These are phyloP conservation scores for Nomada fucata DNA, from an alignment of 2,888 invertebrate species.

Conservation along the genomic window DNA sequence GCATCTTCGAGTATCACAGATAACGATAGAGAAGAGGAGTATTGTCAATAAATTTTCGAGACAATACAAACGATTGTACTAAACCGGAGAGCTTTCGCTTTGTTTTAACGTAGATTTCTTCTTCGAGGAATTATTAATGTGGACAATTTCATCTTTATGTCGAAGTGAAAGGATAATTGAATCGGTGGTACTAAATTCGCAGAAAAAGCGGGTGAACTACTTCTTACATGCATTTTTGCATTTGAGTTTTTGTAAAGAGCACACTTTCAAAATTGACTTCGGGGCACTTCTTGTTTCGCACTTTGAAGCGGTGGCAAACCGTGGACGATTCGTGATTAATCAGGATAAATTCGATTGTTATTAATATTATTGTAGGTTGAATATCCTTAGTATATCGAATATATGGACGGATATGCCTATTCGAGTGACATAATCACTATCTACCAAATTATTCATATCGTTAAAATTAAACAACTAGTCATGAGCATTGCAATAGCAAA, in stretches of 20 bases:
- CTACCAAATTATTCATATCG: neutral
- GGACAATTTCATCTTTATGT: neutral
- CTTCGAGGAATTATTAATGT: neutral
- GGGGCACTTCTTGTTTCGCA: neutral
- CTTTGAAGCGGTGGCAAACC: constrained; percentile 11
- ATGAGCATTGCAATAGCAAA: neutral
- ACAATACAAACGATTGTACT: neutral
- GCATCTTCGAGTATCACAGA: neutral
- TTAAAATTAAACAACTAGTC: neutral
- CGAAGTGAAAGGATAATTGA: too few relatives aligned
- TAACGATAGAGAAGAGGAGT: constrained; percentile 3
- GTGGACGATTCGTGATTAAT: constrained; percentile 20
- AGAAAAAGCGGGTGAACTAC: too few relatives aligned
- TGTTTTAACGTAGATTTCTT: neutral
- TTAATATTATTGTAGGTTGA: too few relatives aligned
- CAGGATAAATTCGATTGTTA: constrained; percentile 5
- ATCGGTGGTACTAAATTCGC: too few relatives aligned
- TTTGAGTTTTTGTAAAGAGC: constrained; percentile 1
- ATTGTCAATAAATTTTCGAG: neutral
- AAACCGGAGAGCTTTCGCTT: neutral
- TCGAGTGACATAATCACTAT: neutral
- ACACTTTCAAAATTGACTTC: constrained; percentile 1
- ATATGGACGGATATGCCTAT: neutral
- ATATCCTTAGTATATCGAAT: neutral
- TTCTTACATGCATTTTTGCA: neutral